Evolutionary conservation across 2,113 vertebrate genomes (phyloP).

Genomic region (Prolemur simus): DNA sequence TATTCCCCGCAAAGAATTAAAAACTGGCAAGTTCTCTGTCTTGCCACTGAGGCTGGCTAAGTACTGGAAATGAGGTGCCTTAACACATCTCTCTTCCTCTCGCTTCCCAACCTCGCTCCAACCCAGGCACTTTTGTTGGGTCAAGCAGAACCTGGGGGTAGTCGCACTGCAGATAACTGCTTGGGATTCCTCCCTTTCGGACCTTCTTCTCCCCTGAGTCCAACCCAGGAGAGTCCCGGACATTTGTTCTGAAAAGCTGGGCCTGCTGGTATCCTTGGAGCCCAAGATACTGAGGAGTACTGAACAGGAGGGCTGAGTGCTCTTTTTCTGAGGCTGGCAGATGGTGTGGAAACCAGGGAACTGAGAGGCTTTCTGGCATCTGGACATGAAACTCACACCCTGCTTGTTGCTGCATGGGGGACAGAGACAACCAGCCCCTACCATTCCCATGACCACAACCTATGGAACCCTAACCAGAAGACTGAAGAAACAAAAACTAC

Average conservation of each 20-base stretch:
- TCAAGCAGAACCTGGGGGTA: not conserved
- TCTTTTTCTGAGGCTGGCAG: not conserved
- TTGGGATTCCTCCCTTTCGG: not conserved
- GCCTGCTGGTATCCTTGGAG: not conserved
- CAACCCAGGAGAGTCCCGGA: not conserved
- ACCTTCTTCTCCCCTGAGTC: too few relatives aligned
- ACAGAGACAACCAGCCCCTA: not conserved
- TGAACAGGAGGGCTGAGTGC: not conserved
- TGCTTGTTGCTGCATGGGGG: not conserved
- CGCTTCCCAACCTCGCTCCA: not conserved
- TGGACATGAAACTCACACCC: not conserved
- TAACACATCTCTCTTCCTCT: not conserved
- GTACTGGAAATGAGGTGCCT: not conserved
- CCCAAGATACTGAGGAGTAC: not conserved
- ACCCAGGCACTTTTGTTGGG: not conserved
- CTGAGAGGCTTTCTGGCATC: not conserved
- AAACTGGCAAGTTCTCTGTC: not conserved
- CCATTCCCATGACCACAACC: not conserved
- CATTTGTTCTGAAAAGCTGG: not conserved
- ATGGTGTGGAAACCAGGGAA: not conserved
- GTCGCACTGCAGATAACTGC: not conserved
- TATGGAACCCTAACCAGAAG: not conserved
- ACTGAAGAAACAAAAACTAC: not conserved
- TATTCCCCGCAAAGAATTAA: not conserved
- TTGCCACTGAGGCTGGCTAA: not conserved